Conservation (phyloP, 1,140 invertebrate genomes). For the Neodiprion pinetum region DNA sequence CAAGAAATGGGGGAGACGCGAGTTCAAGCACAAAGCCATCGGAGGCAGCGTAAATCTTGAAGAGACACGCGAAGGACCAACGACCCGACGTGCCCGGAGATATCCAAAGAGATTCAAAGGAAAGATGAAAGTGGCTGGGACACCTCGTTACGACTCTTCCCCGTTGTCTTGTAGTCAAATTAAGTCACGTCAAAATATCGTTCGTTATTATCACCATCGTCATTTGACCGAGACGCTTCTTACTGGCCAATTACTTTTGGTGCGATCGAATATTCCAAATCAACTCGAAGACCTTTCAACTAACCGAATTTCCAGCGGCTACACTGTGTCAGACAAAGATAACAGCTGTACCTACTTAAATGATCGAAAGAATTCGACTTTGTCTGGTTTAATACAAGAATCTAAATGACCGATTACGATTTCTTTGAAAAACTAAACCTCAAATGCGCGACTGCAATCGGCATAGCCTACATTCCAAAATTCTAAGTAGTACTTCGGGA, state of each 20-base stretch:
- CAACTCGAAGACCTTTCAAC: too few species aligned
- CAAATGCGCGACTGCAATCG: too few species aligned
- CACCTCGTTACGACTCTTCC: background rate
- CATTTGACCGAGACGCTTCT: background rate
- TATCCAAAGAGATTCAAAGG: background rate
- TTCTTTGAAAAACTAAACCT: too few species aligned
- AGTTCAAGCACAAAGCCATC: constrained; percentile 49
- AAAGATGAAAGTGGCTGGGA: background rate
- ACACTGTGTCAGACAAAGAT: too few species aligned
- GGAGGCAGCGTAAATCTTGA: constrained; percentile 44
- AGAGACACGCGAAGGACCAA: constrained; percentile 25
- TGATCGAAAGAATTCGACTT: too few species aligned
- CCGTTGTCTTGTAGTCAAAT: background rate
- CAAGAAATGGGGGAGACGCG: constrained; percentile 17
- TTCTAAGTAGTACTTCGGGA: too few species aligned
- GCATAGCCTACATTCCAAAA: too few species aligned
- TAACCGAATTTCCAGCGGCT: too few species aligned
- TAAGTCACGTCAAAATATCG: background rate
- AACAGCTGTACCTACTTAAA: too few species aligned
- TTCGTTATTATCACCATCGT: background rate
- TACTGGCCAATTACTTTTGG: background rate
- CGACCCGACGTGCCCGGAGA: background rate
- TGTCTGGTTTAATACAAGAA: too few species aligned
- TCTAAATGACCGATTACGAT: too few species aligned
- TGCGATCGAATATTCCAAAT: too few species aligned